Base-by-base conservation (phyloP, 2,888 invertebrate genomes). In the Euplexia lucipara region DNA sequence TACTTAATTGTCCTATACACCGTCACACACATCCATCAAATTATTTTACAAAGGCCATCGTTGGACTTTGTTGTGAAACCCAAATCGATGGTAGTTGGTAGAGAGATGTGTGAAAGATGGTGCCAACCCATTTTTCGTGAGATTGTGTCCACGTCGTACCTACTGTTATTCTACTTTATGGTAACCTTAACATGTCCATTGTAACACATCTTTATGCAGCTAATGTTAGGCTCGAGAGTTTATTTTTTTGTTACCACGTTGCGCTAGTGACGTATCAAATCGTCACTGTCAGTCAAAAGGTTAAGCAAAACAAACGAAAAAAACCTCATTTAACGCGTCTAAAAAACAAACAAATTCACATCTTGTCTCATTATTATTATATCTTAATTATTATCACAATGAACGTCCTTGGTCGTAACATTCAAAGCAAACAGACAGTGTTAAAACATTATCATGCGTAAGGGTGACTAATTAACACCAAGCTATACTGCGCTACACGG, bases 341-440 rank as follows among this genome's bases (percentile, higher is more conserved):
- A 67, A 41, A 70, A 9, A 3, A 66, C 14, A 44, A 30, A 68
- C 52, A 59, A 41, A 49, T 59, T 51, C n/a, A 51, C 30, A 44
- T 39, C n/a, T n/a, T n/a, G n/a, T n/a, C 22, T 39, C 2, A 42
- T 14, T 34, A 41, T 49, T 37, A 57, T 59, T 30, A 45, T 41
- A 48, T 69, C 41, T 61, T 54, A 52, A 57, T 76, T 18, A 49
- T 59, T 74, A 69, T 56, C 56, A 57, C 48, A 60, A 64, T 69
- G 16, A 8, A 30, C 42, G 53, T 32, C 69, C 69, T 80, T 57
- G 53, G 26, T 12, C 35, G 32, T 26, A 45, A 65, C 12, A 32
- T 39, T 49, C 41, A 57, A 45, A 35, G 61, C 58, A 41, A 39
- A 67, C 81, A 35, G 26, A 73, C 70, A 64, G 42, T 45, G 47